Evolutionary conservation across 2,797 vertebrate species (phyloP).

Genomic region (Hoplostethus mediterraneus): DNA sequence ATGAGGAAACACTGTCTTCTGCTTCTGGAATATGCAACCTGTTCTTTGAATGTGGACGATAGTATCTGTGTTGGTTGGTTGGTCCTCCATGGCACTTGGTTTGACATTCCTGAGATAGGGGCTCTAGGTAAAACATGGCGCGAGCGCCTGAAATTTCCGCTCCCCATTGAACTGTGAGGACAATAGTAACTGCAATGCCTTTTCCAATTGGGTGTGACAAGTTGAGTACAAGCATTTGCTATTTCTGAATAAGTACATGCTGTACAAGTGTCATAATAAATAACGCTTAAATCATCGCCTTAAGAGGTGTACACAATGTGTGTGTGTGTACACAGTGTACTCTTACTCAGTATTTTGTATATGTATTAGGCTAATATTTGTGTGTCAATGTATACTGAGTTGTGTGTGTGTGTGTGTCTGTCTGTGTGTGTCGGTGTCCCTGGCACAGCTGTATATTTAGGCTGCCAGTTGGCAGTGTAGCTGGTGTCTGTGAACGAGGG

Average conservation of each 20-base stretch:
- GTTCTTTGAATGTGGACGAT: too few species aligned
- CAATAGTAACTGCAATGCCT: conserved; percentile 28
- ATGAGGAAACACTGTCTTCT: too few species aligned
- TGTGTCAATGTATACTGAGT: conserved; percentile 17
- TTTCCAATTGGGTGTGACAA: conserved; percentile 30
- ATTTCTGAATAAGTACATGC: conserved; percentile 8
- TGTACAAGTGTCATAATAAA: conserved; percentile 21
- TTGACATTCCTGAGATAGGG: too few species aligned
- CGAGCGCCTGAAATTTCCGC: conserved; percentile 68
- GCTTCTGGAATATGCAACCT: too few species aligned
- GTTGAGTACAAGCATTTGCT: conserved; percentile 6
- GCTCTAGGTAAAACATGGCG: conserved; percentile 57
- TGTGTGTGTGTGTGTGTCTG: conserved; percentile 19
- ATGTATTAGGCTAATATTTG: background rate
- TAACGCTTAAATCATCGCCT: conserved; percentile 16
- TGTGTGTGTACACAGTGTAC: conserved; percentile 9
- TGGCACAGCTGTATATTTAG: conserved; percentile 53
- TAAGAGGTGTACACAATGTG: conserved; percentile 17
- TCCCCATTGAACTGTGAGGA: conserved; percentile 36
- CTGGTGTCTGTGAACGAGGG: conserved; percentile 53
- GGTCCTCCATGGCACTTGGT: too few species aligned
- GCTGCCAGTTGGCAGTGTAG: conserved; percentile 66
- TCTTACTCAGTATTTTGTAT: conserved; percentile 11
- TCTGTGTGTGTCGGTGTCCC: conserved; percentile 15
- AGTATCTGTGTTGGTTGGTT: too few species aligned